Percentiles rank a stretch among this genome's conserved stretches.
These are phyloP conservation scores for Plectrocnemia conspersa DNA, from an alignment of 1,140 invertebrate species.

Conservation along the genomic window DNA sequence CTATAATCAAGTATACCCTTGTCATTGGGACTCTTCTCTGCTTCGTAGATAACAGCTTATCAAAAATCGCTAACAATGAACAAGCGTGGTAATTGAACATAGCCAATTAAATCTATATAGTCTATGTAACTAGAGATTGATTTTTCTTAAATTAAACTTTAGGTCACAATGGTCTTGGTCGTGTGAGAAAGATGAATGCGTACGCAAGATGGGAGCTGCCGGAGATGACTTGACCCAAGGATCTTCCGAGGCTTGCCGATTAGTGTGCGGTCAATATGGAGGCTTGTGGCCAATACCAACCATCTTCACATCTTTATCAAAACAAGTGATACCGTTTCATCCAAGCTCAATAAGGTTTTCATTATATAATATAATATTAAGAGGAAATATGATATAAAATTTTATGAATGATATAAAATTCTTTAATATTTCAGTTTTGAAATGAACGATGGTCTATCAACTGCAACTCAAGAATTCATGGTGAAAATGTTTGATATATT, in stretches of 20 bases:
- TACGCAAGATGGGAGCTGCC: conserved; percentile 9
- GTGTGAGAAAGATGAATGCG: conserved; percentile 18
- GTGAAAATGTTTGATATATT: conserved; percentile 53
- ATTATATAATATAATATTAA: neutral
- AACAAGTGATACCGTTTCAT: conserved; percentile 51
- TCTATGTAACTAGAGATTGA: too few species aligned
- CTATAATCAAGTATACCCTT: too few species aligned
- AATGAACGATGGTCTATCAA: conserved; percentile 43
- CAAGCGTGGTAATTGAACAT: too few species aligned
- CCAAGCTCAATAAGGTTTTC: conserved; percentile 49
- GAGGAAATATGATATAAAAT: neutral
- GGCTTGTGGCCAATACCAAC: conserved; percentile 69
- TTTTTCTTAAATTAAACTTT: conserved; percentile 6
- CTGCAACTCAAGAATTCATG: conserved; percentile 46
- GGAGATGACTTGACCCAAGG: conserved; percentile 36
- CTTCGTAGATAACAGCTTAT: too few species aligned
- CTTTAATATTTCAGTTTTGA: neutral
- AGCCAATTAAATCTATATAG: too few species aligned
- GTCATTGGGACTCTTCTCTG: too few species aligned
- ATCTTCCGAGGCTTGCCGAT: conserved; percentile 55
- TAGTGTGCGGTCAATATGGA: conserved; percentile 62
- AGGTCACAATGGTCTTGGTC: conserved; percentile 26
- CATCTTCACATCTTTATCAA: conserved; percentile 43
- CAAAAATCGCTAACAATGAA: too few species aligned
- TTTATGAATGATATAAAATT: neutral